phyloP scores from a whole-genome alignment of 2,888 invertebrate species.

The Malthinus seriepunctatus region DNA sequence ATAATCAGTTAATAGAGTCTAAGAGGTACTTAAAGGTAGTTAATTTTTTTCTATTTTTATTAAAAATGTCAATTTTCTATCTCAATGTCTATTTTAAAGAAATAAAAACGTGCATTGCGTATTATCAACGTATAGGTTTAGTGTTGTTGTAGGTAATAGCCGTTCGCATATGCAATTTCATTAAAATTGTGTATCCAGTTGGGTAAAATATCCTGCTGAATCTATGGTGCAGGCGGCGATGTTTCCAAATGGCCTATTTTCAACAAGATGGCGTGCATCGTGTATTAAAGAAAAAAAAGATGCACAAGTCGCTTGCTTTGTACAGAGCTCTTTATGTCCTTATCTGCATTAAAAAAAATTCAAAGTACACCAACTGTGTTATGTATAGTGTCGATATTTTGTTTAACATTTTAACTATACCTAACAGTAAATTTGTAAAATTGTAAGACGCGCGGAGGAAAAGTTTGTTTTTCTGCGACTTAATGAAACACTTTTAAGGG shows the following conservation, averaged over 20 bases:
- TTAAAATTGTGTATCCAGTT: slow-evolving; percentile 46
- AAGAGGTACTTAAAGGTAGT: too few species aligned
- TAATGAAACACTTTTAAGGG: not conserved
- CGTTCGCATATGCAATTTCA: slow-evolving; percentile 44
- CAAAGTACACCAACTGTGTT: not conserved
- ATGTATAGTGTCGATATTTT: not conserved
- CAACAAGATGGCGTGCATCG: slow-evolving; percentile 45
- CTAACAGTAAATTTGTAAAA: too few species aligned
- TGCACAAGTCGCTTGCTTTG: slow-evolving; percentile 47
- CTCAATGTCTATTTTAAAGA: slow-evolving; percentile 22
- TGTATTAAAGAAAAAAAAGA: slow-evolving; percentile 19
- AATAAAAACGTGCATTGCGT: slow-evolving; percentile 22
- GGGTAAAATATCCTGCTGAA: slow-evolving; percentile 50
- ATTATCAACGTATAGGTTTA: slow-evolving; percentile 42
- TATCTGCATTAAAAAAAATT: slow-evolving; percentile 29
- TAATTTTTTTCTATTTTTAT: too few species aligned
- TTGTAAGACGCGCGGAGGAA: too few species aligned
- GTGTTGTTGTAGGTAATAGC: slow-evolving; percentile 41
- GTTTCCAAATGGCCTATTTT: slow-evolving; percentile 54
- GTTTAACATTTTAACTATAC: too few species aligned
- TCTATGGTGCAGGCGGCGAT: slow-evolving; percentile 54
- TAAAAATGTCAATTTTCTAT: slow-evolving; percentile 6
- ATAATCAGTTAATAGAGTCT: too few species aligned
- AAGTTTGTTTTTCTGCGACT: not conserved
- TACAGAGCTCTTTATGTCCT: slow-evolving; percentile 41